phyloP scores from a whole-genome alignment of 2,888 invertebrate genomes.

The Vandiemenella viatica region DNA sequence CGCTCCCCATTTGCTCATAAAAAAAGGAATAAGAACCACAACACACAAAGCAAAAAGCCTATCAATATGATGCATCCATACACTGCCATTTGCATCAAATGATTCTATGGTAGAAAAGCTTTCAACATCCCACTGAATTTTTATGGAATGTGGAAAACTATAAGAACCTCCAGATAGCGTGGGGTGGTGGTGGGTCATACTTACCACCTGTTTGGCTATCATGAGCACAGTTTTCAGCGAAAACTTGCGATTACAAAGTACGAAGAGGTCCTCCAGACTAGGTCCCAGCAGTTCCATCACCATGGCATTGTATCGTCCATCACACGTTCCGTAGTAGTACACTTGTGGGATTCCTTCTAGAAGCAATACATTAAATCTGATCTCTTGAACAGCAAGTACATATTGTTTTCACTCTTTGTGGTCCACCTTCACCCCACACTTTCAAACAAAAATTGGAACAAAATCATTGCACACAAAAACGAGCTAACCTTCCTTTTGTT shows the following conservation, averaged over 20 bases:
- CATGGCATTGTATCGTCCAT: conserved; percentile 53
- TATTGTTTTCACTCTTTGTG: too few species aligned
- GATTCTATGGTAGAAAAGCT: background rate
- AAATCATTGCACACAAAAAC: background rate
- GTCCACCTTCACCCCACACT: background rate
- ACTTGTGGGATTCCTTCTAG: conserved; percentile 55
- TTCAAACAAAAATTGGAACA: background rate
- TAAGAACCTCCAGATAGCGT: too few species aligned
- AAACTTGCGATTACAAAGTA: conserved; percentile 53
- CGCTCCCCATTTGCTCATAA: background rate
- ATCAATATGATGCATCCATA: background rate
- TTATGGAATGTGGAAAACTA: too few species aligned
- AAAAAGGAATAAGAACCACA: background rate
- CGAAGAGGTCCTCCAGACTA: conserved; percentile 57
- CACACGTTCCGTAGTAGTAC: conserved; percentile 59
- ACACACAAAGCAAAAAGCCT: background rate
- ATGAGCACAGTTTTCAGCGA: conserved; percentile 54
- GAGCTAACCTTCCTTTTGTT: too few species aligned
- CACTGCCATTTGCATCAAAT: background rate
- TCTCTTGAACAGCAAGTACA: background rate
- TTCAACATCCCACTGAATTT: background rate
- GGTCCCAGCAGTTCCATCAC: conserved; percentile 59
- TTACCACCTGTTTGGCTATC: conserved; percentile 53
- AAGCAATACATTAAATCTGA: conserved; percentile 6
- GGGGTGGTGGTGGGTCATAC: conserved; percentile 13